Conservation (phyloP, 1,140 invertebrate genomes). For the Drosophila baimaii region DNA sequence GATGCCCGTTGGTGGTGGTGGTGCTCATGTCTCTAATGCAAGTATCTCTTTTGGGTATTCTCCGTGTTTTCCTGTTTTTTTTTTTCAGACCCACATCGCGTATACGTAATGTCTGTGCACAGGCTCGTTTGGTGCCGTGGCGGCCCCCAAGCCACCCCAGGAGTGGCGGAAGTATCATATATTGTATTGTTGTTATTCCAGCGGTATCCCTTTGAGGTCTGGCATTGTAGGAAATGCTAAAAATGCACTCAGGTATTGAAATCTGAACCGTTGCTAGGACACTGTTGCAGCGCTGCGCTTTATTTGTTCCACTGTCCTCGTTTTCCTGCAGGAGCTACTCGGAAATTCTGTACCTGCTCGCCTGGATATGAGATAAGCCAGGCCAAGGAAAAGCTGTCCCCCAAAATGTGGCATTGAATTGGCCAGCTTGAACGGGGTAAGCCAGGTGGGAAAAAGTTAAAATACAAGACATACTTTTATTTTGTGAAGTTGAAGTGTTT, state of each 20-base stretch:
- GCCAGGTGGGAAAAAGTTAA: not conserved
- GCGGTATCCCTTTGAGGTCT: constrained; percentile 38
- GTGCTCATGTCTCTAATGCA: constrained; percentile 53
- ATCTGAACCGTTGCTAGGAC: constrained; percentile 44
- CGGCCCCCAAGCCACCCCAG: constrained; percentile 19
- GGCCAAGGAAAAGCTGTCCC: constrained; percentile 10
- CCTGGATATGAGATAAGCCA: constrained; percentile 55
- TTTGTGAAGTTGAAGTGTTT: not conserved
- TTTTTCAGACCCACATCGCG: constrained; percentile 63
- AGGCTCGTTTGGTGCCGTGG: constrained; percentile 58
- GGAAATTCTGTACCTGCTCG: constrained; percentile 16
- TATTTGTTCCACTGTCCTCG: constrained; percentile 64
- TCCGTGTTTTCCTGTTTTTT: constrained; percentile 26
- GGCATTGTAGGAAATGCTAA: constrained; percentile 69
- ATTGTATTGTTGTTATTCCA: constrained; percentile 51
- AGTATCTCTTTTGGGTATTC: constrained; percentile 20
- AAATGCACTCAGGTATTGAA: constrained; percentile 79
- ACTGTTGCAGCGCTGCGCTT: constrained; percentile 30
- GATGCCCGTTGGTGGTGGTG: constrained; percentile 24
- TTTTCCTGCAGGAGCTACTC: constrained; percentile 23
- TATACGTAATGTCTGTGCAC: constrained; percentile 72
- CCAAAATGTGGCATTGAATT: constrained; percentile 48
- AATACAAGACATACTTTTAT: no score
- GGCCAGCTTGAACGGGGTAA: constrained; percentile 14
- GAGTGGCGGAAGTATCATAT: constrained; percentile 42